Evolutionary conservation across 2,888 invertebrate species (phyloP).

Genomic region (Girardia tigrina): DNA sequence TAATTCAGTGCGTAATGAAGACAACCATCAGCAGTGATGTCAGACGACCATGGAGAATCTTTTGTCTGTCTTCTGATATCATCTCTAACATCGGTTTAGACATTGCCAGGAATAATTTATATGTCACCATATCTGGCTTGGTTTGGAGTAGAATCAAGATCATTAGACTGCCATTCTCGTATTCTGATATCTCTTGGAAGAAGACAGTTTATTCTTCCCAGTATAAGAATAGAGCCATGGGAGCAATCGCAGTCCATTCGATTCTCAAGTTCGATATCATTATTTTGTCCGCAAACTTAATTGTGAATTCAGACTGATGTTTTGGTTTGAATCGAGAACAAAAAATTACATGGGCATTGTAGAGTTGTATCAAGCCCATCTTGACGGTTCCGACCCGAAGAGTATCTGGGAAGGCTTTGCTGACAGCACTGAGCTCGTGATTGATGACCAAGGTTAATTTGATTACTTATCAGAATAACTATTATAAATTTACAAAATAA

Average conservation of each 20-base stretch:
- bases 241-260: not conserved
- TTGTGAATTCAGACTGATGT: not conserved
- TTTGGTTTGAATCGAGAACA: not conserved
- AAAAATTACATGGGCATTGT: not conserved
- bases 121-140: not conserved
- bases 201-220: not conserved
- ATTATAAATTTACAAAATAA: not conserved
- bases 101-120: not conserved
- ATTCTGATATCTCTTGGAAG: not conserved
- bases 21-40: not conserved
- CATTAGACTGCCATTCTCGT: not conserved
- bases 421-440: not conserved
- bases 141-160: not conserved
- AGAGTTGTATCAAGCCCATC: not conserved
- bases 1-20: constrained; percentile 9
- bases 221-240: not conserved
- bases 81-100: not conserved
- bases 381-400: not conserved
- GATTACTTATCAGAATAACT: not conserved
- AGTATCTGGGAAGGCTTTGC: not conserved
- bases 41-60: not conserved
- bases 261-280: not conserved
- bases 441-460: not conserved
- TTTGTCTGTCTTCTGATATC: not conserved
- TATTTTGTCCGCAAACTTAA: not conserved